Conservation (phyloP, 2,888 invertebrate genomes). For the Aleiodes leptofemur region DNA sequence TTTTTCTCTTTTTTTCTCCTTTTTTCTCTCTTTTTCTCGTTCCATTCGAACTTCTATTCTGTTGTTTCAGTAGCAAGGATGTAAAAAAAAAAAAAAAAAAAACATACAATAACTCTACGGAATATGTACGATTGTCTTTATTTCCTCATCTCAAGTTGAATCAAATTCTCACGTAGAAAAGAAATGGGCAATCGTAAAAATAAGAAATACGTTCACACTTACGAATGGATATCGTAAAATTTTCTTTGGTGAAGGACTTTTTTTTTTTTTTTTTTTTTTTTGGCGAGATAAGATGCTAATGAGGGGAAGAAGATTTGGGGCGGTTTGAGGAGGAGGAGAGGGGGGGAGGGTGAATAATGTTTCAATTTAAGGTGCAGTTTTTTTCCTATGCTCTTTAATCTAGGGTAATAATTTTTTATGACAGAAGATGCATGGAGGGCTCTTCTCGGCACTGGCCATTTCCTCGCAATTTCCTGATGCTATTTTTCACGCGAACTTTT, state of each 20-base stretch:
- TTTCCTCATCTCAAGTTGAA: slow-evolving; percentile 57
- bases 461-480: slow-evolving; percentile 73
- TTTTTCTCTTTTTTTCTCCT: not conserved
- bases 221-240: slow-evolving; percentile 58
- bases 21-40: too few relatives aligned
- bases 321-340: too few relatives aligned
- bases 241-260: slow-evolving; percentile 21
- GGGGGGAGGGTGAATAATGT: too few relatives aligned
- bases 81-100: slow-evolving; percentile 20
- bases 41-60: not conserved
- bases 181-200: slow-evolving; percentile 64
- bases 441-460: slow-evolving; percentile 63
- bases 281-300: slow-evolving; percentile 19
- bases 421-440: slow-evolving; percentile 52
- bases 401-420: slow-evolving; percentile 45
- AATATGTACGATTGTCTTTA: slow-evolving; percentile 50
- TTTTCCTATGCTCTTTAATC: not conserved
- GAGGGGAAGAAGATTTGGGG: too few relatives aligned
- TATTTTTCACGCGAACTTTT: slow-evolving; percentile 72
- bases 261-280: not conserved
- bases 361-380: not conserved
- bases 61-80: slow-evolving; percentile 3
- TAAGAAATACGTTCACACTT: slow-evolving; percentile 53
- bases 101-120: not conserved
- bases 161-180: slow-evolving; percentile 52